These are phyloP conservation scores for Tyrophagus putrescentiae DNA, from an alignment of 1,140 invertebrate species.

Conservation along the genomic window DNA sequence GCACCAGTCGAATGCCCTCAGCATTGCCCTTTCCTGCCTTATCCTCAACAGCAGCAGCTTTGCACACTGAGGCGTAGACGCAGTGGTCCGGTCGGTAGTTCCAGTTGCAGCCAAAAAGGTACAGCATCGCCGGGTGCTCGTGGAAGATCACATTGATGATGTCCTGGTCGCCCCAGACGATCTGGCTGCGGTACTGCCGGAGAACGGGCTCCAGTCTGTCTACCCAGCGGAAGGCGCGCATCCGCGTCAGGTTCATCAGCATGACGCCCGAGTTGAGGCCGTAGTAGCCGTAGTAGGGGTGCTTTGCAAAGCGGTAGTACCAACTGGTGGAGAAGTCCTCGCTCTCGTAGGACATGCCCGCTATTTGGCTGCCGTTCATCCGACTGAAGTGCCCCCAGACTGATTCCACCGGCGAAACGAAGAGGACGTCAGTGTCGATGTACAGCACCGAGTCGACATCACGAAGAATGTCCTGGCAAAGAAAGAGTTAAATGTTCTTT, in stretches of 20 bases:
- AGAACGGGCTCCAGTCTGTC: slow-evolving; percentile 66
- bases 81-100: slow-evolving; percentile 89
- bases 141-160: slow-evolving; percentile 92
- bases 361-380: slow-evolving; percentile 74
- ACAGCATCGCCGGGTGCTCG: slow-evolving; percentile 53
- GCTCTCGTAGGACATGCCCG: slow-evolving; percentile 70
- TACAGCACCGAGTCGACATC: slow-evolving; percentile 76
- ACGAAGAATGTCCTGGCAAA: slow-evolving; percentile 52
- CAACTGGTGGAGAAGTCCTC: slow-evolving; percentile 79
- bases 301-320: slow-evolving; percentile 87
- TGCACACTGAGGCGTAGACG: slow-evolving; percentile 72
- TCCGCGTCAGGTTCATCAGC: slow-evolving; percentile 86
- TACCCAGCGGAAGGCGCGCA: slow-evolving; percentile 69
- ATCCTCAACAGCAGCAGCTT: no score
- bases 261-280: slow-evolving; percentile 91
- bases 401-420: slow-evolving; percentile 60
- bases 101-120: slow-evolving; percentile 55
- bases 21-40: no score
- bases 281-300: slow-evolving; percentile 78
- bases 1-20: slow-evolving; percentile 63
- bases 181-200: slow-evolving; percentile 64
- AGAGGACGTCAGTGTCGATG: slow-evolving; percentile 79
- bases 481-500: slow-evolving; percentile 24
- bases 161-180: slow-evolving; percentile 95
- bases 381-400: slow-evolving; percentile 64